Evolutionary conservation across 1,140 invertebrate species (phyloP).

Genomic region (Ladona fulva): DNA sequence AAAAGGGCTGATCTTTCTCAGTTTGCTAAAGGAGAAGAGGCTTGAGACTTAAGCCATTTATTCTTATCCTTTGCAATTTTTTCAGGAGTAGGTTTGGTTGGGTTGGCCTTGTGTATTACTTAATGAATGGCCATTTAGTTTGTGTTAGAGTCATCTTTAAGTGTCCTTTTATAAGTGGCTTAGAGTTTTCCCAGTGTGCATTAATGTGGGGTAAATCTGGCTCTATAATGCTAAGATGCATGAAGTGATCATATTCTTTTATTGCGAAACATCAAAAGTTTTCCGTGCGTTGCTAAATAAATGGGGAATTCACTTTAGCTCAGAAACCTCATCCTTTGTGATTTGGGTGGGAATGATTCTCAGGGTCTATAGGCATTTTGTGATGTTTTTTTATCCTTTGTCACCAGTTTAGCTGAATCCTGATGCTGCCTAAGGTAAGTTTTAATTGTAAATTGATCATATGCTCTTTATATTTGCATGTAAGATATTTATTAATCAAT

Average conservation of each 20-base stretch:
- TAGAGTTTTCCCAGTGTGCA: not conserved
- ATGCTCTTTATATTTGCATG: no score
- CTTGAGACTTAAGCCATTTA: no score
- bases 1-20: not conserved
- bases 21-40: not conserved
- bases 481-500: no score
- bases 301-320: no score
- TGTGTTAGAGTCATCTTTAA: not conserved
- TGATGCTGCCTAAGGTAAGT: not conserved
- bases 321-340: not conserved
- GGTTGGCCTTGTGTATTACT: not conserved
- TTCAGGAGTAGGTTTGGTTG: not conserved
- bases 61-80: no score
- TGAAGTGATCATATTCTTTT: conserved; percentile 10
- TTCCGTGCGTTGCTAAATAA: no score
- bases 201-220: not conserved
- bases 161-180: conserved; percentile 1
- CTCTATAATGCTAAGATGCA: not conserved
- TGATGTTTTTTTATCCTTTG: not conserved
- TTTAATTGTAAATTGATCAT: not conserved
- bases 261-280: not conserved
- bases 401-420: not conserved
- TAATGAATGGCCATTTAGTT: not conserved
- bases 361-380: not conserved
- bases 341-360: not conserved